These are phyloP conservation scores for Drosophila cyrtoloma DNA, from an alignment of 2,888 invertebrate species.

Conservation along the genomic window DNA sequence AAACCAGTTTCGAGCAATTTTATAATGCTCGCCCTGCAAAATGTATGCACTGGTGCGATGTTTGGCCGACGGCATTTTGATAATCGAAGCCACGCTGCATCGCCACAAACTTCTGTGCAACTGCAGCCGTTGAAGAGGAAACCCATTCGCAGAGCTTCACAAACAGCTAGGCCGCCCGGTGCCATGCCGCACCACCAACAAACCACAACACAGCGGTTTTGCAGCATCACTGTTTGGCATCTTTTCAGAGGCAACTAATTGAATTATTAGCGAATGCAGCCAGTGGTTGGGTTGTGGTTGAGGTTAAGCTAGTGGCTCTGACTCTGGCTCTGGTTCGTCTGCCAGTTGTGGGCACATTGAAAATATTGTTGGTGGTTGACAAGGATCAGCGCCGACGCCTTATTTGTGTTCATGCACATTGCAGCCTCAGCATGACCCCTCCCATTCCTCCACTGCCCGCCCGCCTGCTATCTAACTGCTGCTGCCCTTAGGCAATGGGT, in stretches of 20 bases:
- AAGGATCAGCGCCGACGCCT: constrained; percentile 83
- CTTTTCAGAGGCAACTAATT: constrained; percentile 79
- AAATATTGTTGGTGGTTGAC: constrained; percentile 81
- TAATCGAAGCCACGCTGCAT: constrained; percentile 66
- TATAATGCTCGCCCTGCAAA: constrained; percentile 23
- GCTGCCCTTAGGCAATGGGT: constrained; percentile 68
- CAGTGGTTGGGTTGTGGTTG: constrained; percentile 28
- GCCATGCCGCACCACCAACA: constrained; percentile 23
- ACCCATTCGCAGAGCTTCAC: not conserved
- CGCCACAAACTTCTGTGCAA: constrained; percentile 53
- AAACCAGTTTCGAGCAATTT: constrained; percentile 29
- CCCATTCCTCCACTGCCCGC: constrained; percentile 17
- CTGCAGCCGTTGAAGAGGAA: constrained; percentile 27
- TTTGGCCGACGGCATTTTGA: constrained; percentile 67
- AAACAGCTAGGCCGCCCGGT: constrained; percentile 13
- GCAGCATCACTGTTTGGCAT: constrained; percentile 68
- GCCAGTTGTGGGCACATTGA: constrained; percentile 57
- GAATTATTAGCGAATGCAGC: constrained; percentile 76
- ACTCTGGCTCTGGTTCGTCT: constrained; percentile 26
- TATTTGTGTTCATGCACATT: constrained; percentile 77
- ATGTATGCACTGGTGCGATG: constrained; percentile 69
- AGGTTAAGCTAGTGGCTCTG: constrained; percentile 18
- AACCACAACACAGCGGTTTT: constrained; percentile 21
- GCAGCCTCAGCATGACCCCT: constrained; percentile 39
- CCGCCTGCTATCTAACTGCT: constrained; percentile 31